phyloP scores from a whole-genome alignment of 2,888 invertebrate species.

The Coelopa pilipes region DNA sequence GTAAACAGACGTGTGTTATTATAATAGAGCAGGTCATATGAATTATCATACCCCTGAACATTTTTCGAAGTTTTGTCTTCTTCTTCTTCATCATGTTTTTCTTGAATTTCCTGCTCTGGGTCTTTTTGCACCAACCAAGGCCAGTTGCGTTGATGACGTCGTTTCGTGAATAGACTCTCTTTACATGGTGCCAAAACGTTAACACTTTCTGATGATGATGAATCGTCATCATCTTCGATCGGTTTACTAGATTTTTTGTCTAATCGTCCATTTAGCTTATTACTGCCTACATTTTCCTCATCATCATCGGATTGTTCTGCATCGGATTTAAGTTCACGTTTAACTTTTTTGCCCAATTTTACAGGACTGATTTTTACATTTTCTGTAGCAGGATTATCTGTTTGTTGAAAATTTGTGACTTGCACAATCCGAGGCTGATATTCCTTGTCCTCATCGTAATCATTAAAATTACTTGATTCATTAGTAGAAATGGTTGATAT shows the following conservation, averaged over 20 bases:
- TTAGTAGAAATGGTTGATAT: slow-evolving; percentile 1
- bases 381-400: slow-evolving; percentile 19
- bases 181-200: slow-evolving; percentile 50
- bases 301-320: slow-evolving; percentile 40
- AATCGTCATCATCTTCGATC: slow-evolving; percentile 34
- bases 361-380: neutral
- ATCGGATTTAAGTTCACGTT: slow-evolving; percentile 48
- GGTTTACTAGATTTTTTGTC: neutral
- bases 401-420: slow-evolving; percentile 63
- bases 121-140: slow-evolving; percentile 67
- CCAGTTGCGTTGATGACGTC: slow-evolving; percentile 60
- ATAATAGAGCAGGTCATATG: neutral
- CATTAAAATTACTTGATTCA: slow-evolving; percentile 35
- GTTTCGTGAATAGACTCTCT: slow-evolving; percentile 64
- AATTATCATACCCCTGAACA: neutral
- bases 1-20: too few species aligned
- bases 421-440: slow-evolving; percentile 63
- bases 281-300: neutral
- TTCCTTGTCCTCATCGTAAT: slow-evolving; percentile 44
- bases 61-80: slow-evolving; percentile 26
- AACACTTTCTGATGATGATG: slow-evolving; percentile 23
- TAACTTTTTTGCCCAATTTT: slow-evolving; percentile 42
- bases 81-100: slow-evolving; percentile 36
- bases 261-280: neutral
- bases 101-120: slow-evolving; percentile 35